Conservation (phyloP, 1,140 invertebrate species). For the Drosophila funebris region DNA sequence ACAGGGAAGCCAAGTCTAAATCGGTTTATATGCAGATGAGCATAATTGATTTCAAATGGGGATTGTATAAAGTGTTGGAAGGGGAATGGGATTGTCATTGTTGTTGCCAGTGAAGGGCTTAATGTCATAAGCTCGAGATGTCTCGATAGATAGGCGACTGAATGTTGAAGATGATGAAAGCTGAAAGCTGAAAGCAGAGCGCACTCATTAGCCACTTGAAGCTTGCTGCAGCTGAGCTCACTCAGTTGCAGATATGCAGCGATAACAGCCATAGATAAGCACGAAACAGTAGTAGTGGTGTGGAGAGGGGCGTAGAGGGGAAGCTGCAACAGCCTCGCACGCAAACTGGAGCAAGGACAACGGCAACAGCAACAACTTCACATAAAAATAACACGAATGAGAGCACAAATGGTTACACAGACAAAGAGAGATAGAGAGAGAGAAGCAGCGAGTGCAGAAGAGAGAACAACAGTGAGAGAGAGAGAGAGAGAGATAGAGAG, state of each 20-base stretch:
- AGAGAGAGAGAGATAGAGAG: constrained; percentile 12
- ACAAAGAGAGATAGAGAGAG: constrained; percentile 20
- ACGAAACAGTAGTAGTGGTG: background rate
- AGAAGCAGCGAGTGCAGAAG: background rate
- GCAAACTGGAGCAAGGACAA: constrained; percentile 75
- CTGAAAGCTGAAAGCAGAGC: constrained; percentile 56
- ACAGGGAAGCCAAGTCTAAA: constrained; percentile 58
- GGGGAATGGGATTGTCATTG: constrained; percentile 24
- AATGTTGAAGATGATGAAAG: constrained; percentile 10
- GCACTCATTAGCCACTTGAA: constrained; percentile 70
- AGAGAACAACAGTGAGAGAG: background rate
- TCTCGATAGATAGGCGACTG: constrained; percentile 46
- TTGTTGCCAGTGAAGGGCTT: constrained; percentile 51
- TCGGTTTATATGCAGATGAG: constrained; percentile 82
- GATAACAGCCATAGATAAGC: constrained; percentile 71
- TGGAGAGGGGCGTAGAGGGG: background rate
- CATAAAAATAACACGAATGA: constrained; percentile 47
- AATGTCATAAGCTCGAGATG: constrained; percentile 53
- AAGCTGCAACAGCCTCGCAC: constrained; percentile 42
- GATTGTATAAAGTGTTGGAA: no score
- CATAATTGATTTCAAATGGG: constrained; percentile 80
- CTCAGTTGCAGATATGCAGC: constrained; percentile 49
- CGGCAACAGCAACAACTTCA: constrained; percentile 63
- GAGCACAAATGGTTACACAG: constrained; percentile 67
- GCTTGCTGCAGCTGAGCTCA: constrained; percentile 15